Base-by-base conservation (phyloP, 2,797 vertebrate genomes). In the Malurus splendens region DNA sequence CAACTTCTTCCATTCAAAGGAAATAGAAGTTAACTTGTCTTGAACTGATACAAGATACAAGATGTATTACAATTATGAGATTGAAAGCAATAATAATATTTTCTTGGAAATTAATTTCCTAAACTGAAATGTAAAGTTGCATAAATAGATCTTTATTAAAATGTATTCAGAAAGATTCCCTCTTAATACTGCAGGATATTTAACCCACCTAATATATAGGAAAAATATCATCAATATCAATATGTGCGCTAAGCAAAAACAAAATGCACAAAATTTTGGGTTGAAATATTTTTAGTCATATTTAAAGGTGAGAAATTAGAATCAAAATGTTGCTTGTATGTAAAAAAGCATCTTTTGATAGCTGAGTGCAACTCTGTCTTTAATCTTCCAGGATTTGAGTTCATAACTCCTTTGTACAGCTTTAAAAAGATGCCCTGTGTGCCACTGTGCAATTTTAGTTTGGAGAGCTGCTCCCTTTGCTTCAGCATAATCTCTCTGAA, bases 41-140 rank as follows among this genome's bases (percentile, higher is more conserved):
- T 38, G 38, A 70, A 81, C 25, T 52, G 44, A 17, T 81, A 8
- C 25, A 41, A 75, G 44, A 17, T 81, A 8, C 25, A 41, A 75
- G 19, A 62, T 33, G 10, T 42, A 42, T 91, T 85, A 36, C 15
- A 45, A 38, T 68, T 75, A 76, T 4, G 25, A 55, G 50, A 67
- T 54, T 88, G 75, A 90, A 93, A 86, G 48, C 59, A 72, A 14
- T 68, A 59, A 25, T 33, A 64, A 2, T 64, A 74, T 85, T 44
- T 89, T 83, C 41, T 82, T 83, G 62, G 50, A 89, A 89, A 64
- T 90, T 2, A 57, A 60, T 93, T 92, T 88, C 68, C 38, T 56
- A 57, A 87, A 44, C 38, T 39, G 62, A 74, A 36, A 44, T 82
- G 39, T 64, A 81, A 61, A 90, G 36, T 87, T 91, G 52, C 24